These are phyloP conservation scores for Saccopteryx leptura DNA, from an alignment of 2,113 vertebrate genomes.

Conservation along the genomic window DNA sequence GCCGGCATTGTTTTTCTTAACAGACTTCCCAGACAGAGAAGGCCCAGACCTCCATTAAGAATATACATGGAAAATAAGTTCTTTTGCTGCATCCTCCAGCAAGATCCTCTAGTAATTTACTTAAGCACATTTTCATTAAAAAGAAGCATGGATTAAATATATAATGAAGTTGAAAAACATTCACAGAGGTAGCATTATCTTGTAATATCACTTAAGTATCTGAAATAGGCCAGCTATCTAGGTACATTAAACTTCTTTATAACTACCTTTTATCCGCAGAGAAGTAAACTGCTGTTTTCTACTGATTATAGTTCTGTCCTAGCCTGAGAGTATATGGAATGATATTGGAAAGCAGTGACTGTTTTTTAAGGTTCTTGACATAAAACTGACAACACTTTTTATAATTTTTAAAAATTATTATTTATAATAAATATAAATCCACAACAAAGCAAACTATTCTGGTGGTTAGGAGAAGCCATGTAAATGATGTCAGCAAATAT, in stretches of 20 bases:
- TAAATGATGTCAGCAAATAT: background rate
- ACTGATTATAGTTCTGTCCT: background rate
- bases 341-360: background rate
- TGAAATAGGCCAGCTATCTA: background rate
- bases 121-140: conserved; percentile 3
- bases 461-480: conserved; percentile 32
- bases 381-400: conserved; percentile 18
- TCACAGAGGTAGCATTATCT: background rate
- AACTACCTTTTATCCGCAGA: background rate
- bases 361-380: background rate
- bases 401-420: background rate
- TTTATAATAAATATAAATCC: conserved; percentile 23
- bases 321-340: background rate
- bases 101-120: conserved; percentile 20
- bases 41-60: background rate
- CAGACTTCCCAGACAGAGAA: background rate
- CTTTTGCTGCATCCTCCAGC: background rate
- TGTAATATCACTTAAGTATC: background rate
- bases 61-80: background rate
- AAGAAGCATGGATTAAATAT: conserved; percentile 34
- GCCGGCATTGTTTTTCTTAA: background rate
- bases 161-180: conserved; percentile 19
- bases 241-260: background rate
- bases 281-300: background rate
- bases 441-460: conserved; percentile 47